A percentile compares a stretch with the other conserved stretches of the same genome.
Conservation (phyloP, 2,797 vertebrate genomes). For the Furcifer pardalis region DNA sequence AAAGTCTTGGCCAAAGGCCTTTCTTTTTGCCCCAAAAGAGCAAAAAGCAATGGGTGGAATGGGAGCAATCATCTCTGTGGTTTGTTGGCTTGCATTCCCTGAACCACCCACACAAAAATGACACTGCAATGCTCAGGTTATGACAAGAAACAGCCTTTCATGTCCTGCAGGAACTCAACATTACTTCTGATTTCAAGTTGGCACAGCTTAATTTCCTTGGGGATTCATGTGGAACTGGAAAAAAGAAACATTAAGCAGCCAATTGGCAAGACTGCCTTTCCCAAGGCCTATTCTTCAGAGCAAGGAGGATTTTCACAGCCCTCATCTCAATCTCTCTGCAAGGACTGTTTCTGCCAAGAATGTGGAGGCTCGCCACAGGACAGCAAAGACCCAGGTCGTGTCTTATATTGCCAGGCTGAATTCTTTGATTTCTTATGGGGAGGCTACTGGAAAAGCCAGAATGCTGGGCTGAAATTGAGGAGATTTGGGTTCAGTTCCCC, state of each 20-base stretch:
- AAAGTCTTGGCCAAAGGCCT: slow-evolving; percentile 17
- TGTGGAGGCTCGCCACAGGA: not conserved
- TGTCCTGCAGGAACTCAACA: not conserved
- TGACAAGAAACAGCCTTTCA: slow-evolving; percentile 5
- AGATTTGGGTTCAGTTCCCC: not conserved
- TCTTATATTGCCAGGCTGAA: not conserved
- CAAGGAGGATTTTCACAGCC: not conserved
- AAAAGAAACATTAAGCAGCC: not conserved
- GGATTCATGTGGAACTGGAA: not conserved
- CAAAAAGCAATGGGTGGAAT: not conserved
- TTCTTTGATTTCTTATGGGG: not conserved
- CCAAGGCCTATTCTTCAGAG: too few species aligned
- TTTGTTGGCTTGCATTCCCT: not conserved
- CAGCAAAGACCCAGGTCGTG: not conserved
- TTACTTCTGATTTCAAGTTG: not conserved
- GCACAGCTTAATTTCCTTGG: not conserved
- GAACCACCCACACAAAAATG: slow-evolving; percentile 3
- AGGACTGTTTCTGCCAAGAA: not conserved
- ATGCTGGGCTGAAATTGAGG: not conserved
- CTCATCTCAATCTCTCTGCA: not conserved
- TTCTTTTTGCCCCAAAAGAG: not conserved
- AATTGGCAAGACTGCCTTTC: not conserved
- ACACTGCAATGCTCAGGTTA: not conserved
- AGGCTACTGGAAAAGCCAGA: not conserved
- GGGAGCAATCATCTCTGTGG: not conserved